Conservation (phyloP, 2,888 invertebrate species). For the Athetis lepigone region DNA sequence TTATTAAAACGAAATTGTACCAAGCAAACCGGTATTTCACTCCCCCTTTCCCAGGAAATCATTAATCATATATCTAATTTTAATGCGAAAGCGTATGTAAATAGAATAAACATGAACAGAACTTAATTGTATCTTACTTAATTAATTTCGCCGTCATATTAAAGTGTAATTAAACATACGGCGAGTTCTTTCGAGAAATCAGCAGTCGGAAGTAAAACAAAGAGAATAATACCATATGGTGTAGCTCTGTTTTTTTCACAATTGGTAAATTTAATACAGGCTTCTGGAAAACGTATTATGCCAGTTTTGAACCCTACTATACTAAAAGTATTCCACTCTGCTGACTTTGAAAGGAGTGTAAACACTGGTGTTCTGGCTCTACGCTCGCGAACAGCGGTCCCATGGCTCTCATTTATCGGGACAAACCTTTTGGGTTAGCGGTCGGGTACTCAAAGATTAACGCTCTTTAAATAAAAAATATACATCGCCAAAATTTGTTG, state of each 20-base stretch:
- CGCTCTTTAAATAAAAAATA: slow-evolving; percentile 16
- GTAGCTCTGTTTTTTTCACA: too few species aligned
- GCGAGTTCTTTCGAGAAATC: neutral
- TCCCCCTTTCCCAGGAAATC: neutral
- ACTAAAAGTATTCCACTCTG: slow-evolving; percentile 24
- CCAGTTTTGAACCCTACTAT: neutral
- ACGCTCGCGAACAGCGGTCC: slow-evolving; percentile 30
- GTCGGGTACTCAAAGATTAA: slow-evolving; percentile 31
- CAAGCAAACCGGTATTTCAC: neutral
- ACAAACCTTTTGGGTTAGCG: slow-evolving; percentile 30
- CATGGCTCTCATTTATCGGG: slow-evolving; percentile 39
- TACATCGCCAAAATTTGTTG: neutral
- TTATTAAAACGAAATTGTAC: too few species aligned
- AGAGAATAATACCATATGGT: neutral
- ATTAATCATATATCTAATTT: neutral
- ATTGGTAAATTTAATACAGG: neutral
- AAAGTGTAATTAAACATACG: neutral
- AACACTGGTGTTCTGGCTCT: slow-evolving; percentile 41
- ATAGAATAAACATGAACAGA: too few species aligned
- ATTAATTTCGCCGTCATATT: neutral
- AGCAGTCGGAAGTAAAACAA: neutral
- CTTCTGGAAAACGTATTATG: slow-evolving; percentile 15
- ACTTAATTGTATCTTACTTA: neutral
- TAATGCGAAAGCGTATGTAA: neutral
- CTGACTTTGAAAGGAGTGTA: slow-evolving; percentile 38